Evolutionary conservation across 2,113 vertebrate species (phyloP).

Genomic region (Petrocephalus microphthalmus): DNA sequence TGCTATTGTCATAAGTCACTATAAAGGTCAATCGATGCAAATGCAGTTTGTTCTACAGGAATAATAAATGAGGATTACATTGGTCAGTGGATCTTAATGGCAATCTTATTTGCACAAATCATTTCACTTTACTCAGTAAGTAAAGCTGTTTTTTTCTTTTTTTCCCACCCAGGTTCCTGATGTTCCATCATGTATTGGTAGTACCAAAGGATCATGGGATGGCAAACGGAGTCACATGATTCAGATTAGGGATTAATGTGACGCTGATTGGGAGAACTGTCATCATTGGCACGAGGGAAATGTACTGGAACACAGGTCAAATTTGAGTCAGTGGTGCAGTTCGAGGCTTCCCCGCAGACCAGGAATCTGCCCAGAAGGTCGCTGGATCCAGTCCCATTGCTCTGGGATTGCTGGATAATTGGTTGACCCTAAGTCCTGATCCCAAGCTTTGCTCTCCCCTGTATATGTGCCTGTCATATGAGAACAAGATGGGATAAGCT

Average conservation of each 20-base stretch:
- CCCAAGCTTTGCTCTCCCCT: not conserved
- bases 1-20: not conserved
- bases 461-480: not conserved
- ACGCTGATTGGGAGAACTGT: not conserved
- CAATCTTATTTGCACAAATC: not conserved
- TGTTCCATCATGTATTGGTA: not conserved
- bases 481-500: not conserved
- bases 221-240: not conserved
- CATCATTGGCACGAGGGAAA: not conserved
- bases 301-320: not conserved
- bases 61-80: not conserved
- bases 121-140: not conserved
- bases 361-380: not conserved
- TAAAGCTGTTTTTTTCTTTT: not conserved
- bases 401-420: not conserved
- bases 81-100: not conserved
- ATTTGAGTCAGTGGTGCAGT: not conserved
- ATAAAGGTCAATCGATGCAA: not conserved
- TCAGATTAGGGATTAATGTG: not conserved
- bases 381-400: not conserved
- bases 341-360: not conserved
- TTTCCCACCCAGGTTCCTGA: not conserved
- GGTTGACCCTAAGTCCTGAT: not conserved
- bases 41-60: not conserved
- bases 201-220: too few relatives aligned